phyloP scores from a whole-genome alignment of 2,888 invertebrate genomes.

The Dasypolia templi region DNA sequence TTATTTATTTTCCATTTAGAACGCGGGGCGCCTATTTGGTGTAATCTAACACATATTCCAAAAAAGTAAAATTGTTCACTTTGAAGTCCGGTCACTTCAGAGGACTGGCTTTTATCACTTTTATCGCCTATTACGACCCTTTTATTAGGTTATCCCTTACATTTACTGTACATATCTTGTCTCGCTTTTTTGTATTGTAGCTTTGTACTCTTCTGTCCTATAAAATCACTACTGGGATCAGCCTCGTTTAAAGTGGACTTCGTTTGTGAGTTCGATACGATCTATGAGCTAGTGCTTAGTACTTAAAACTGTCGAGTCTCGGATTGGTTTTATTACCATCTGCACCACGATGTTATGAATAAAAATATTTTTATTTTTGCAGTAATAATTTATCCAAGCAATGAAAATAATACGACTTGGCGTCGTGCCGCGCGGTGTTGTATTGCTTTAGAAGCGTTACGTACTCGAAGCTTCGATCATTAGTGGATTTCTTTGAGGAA shows the following conservation, averaged over 20 bases:
- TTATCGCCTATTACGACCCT: constrained; percentile 23
- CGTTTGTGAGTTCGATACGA: neutral
- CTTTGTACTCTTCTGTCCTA: constrained; percentile 33
- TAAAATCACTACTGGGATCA: constrained; percentile 36
- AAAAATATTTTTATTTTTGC: constrained; percentile 27
- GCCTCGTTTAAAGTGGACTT: constrained; percentile 5
- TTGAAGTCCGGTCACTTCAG: constrained; percentile 9
- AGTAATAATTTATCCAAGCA: constrained; percentile 59
- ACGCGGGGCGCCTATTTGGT: constrained; percentile 9
- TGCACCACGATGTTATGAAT: constrained; percentile 17
- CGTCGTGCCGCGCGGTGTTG: constrained; percentile 66
- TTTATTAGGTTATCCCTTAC: constrained; percentile 43
- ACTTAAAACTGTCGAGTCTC: constrained; percentile 2
- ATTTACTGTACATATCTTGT: constrained; percentile 19
- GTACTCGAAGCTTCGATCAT: constrained; percentile 48
- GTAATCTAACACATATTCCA: neutral
- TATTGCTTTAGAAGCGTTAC: constrained; percentile 63
- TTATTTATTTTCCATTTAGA: constrained; percentile 1
- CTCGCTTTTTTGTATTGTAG: constrained; percentile 2
- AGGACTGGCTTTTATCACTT: constrained; percentile 30
- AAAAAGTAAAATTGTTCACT: constrained; percentile 32
- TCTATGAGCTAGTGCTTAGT: neutral
- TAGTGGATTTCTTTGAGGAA: constrained; percentile 54
- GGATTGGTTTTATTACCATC: constrained; percentile 15
- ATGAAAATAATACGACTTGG: constrained; percentile 71